Base-by-base conservation (phyloP, 2,888 invertebrate genomes). In the Sceliomorpha sp. region DNA sequence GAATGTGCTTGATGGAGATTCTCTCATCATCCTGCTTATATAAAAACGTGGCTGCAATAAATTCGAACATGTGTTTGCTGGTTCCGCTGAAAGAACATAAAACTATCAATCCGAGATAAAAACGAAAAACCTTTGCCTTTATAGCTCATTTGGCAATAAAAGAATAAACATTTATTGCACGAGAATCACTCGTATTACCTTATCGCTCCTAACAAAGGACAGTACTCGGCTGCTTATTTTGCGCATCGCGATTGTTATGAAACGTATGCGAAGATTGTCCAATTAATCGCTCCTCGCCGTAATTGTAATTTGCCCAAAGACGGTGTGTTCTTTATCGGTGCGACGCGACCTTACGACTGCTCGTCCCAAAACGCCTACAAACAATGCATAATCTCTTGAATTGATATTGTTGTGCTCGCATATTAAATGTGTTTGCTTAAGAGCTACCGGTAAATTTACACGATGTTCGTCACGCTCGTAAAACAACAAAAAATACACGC, bases 321-420 rank as follows among this genome's bases (percentile, higher is more conserved):
- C n/a, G n/a, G n/a, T n/a, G n/a, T n/a, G n/a, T n/a, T n/a, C n/a
- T n/a, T n/a, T n/a, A n/a, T n/a, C n/a, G n/a, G 60, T 37, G 7
- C 12, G 31, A 26, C 12, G 24, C 39, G 36, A 50, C 44, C 67
- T 74, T 75, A 77, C 80, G 79, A 82, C 76, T 73, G 75, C 77
- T 75, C 77, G 76, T 81, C 81, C 76, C 77, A 48, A 56, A 69
- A 75, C 55, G 73, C 72, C 73, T 73, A 75, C 68, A 73, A 71
- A 73, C 48, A 36, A 68, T 72, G 73, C 59, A 80, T 83, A 83
- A 83, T 82, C 80, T 80, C 76, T 76, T 76, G 80, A 81, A 83
- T 80, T 81, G 78, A 73, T 74, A 77, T 71, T 76, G 76, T 76
- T 76, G 74, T 74, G 72, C 75, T 47, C 66, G 70, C 62, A 73